Percentiles rank a stretch among this genome's conserved stretches.
Conservation (phyloP, 2,888 invertebrate genomes). For the Dolomedes plantarius region DNA sequence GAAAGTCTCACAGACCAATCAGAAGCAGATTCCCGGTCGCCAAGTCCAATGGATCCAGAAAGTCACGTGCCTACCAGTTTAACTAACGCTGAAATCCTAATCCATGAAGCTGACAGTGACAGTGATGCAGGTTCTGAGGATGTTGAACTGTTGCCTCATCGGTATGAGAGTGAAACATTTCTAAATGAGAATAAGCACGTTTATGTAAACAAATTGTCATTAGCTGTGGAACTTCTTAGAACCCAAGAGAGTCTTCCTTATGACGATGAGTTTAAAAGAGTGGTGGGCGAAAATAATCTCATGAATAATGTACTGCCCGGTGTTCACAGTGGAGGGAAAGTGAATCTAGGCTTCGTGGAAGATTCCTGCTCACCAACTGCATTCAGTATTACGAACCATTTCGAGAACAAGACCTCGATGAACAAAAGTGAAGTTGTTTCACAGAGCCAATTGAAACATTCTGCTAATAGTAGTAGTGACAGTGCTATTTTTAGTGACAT, state of each 20-base stretch:
- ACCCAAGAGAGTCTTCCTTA: constrained; percentile 72
- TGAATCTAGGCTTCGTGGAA: constrained; percentile 55
- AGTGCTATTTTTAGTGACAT: neutral
- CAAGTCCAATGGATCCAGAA: constrained; percentile 41
- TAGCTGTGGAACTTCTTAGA: constrained; percentile 72
- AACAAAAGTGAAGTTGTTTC: neutral
- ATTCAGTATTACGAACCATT: neutral
- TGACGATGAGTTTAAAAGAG: constrained; percentile 71
- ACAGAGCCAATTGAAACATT: neutral
- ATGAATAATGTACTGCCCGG: neutral
- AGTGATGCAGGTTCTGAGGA: constrained; percentile 74
- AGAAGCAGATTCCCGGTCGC: constrained; percentile 29
- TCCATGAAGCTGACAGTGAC: constrained; percentile 71
- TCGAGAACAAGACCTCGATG: neutral
- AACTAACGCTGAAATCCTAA: constrained; percentile 65
- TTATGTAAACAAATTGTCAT: constrained; percentile 72
- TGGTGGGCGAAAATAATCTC: constrained; percentile 25
- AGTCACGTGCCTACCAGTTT: constrained; percentile 28
- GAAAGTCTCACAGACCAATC: constrained; percentile 54
- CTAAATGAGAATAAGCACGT: constrained; percentile 62
- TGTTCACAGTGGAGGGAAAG: constrained; percentile 20
- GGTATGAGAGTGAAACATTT: constrained; percentile 70
- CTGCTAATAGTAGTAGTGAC: neutral
- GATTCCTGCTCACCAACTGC: constrained; percentile 6
- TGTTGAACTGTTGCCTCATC: constrained; percentile 72